Percentiles rank a stretch among this genome's conserved stretches.
Conservation (phyloP, 2,113 vertebrate genomes). For the Cynopterus brachyotis region DNA sequence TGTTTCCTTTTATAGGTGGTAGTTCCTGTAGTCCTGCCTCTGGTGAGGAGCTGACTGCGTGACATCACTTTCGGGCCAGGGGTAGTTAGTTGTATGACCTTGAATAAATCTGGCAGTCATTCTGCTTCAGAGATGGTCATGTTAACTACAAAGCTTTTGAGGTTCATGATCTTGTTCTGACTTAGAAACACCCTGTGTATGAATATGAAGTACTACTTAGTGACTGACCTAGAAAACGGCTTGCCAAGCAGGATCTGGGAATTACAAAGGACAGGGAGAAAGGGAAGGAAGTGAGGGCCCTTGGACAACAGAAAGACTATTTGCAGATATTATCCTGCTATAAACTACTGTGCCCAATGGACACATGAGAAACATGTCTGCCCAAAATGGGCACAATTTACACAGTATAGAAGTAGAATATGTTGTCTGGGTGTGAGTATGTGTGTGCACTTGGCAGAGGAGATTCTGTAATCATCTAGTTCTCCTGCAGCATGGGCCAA, state of each 20-base stretch:
- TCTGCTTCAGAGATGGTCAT: background rate
- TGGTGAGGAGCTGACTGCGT: background rate
- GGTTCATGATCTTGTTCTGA: background rate
- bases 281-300: background rate
- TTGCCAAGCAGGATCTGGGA: background rate
- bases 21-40: background rate
- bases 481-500: background rate
- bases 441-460: background rate
- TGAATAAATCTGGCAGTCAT: background rate
- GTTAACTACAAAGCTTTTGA: background rate
- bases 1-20: background rate
- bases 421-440: background rate
- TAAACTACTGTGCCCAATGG: background rate
- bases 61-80: background rate
- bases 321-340: background rate
- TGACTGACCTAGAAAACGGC: background rate
- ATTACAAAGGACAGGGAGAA: background rate
- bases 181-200: background rate
- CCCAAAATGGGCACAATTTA: background rate
- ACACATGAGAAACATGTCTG: background rate
- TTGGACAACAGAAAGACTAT: background rate
- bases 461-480: background rate
- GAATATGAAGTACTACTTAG: background rate
- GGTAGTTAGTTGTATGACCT: background rate
- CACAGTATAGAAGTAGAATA: background rate